Evolutionary conservation across 2,113 vertebrate genomes (phyloP).

Genomic region (Aythya baeri): DNA sequence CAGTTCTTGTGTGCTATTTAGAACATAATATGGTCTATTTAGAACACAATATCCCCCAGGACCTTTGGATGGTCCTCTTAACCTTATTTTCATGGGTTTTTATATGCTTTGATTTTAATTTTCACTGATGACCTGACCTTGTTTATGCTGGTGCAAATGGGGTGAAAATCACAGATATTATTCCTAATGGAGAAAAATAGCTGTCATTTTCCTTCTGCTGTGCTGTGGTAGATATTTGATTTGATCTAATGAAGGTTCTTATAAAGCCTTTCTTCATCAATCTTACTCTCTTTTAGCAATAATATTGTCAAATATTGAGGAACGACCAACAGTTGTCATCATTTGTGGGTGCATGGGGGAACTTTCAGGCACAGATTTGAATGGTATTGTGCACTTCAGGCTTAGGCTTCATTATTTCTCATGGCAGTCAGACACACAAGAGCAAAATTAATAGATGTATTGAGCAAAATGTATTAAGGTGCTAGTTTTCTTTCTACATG

Average conservation of each 20-base stretch:
- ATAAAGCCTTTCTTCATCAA: not conserved
- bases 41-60: not conserved
- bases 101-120: slow-evolving; percentile 7
- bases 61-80: not conserved
- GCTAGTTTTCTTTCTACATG: not conserved
- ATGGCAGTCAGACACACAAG: not conserved
- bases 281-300: not conserved
- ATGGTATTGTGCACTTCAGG: not conserved
- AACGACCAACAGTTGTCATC: not conserved
- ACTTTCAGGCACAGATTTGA: not conserved
- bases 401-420: not conserved
- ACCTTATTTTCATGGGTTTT: not conserved
- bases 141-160: not conserved
- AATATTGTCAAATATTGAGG: not conserved
- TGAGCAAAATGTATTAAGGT: not conserved
- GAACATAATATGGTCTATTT: not conserved
- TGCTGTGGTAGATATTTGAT: not conserved
- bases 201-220: not conserved
- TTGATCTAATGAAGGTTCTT: not conserved
- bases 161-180: not conserved
- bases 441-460: not conserved
- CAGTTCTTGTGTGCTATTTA: not conserved
- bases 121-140: not conserved
- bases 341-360: not conserved
- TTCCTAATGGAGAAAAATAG: not conserved